These are phyloP conservation scores for Agrochola lychnidis DNA, from an alignment of 2,888 invertebrate genomes.

Conservation along the genomic window DNA sequence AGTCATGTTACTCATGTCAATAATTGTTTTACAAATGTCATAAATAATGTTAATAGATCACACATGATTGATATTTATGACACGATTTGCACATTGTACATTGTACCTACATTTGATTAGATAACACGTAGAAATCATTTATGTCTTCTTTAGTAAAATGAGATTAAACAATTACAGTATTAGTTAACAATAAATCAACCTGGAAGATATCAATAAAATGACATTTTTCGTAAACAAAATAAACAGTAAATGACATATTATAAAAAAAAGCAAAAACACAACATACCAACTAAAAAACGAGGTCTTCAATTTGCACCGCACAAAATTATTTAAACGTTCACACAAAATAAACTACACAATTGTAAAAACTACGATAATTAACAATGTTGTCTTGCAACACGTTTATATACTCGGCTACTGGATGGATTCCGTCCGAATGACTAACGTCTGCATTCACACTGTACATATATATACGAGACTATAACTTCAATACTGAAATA, in stretches of 20 bases:
- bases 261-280: not conserved
- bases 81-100: not conserved
- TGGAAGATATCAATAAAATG: too few relatives aligned
- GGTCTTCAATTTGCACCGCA: conserved; percentile 6
- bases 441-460: not conserved
- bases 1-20: not conserved
- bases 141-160: too few relatives aligned
- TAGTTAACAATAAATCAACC: too few relatives aligned
- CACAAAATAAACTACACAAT: not conserved
- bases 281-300: conserved; percentile 18
- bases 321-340: not conserved
- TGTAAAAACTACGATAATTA: not conserved
- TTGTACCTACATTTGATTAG: not conserved
- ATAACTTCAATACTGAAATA: conserved; percentile 24
- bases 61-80: not conserved
- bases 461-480: not conserved
- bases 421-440: not conserved
- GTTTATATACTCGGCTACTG: not conserved
- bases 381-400: not conserved
- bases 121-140: too few relatives aligned
- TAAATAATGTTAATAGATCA: not conserved
- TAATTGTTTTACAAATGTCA: not conserved
- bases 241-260: not conserved
- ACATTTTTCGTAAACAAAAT: too few relatives aligned
- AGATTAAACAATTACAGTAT: too few relatives aligned